Conservation (phyloP, 1,140 invertebrate species). For the Drosophila micromelanica region DNA sequence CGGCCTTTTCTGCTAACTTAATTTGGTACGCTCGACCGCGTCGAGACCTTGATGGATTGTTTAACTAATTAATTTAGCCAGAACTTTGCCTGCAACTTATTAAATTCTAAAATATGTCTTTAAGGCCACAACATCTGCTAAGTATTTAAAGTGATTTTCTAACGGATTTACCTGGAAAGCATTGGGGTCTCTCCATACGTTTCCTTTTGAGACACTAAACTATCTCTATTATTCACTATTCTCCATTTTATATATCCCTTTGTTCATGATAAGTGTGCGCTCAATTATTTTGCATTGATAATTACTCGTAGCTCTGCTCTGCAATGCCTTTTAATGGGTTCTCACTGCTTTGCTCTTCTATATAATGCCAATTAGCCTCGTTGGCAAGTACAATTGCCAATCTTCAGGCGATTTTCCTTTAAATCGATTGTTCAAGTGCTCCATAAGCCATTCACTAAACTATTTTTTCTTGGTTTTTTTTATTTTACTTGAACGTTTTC, state of each 20-base stretch:
- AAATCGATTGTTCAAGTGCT: constrained; percentile 19
- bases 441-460: not conserved
- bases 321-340: constrained; percentile 29
- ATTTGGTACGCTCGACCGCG: constrained; percentile 37
- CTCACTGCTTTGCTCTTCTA: not conserved
- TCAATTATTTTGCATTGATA: constrained; percentile 75
- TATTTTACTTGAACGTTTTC: too few relatives aligned
- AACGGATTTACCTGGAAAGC: constrained; percentile 56
- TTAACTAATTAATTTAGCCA: constrained; percentile 66
- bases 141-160: constrained; percentile 73
- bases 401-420: constrained; percentile 39
- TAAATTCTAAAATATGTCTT: constrained; percentile 60
- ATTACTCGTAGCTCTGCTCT: constrained; percentile 57
- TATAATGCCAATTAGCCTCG: constrained; percentile 53
- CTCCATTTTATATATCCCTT: constrained; percentile 28
- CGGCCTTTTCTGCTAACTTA: constrained; percentile 38
- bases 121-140: constrained; percentile 50
- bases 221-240: constrained; percentile 2
- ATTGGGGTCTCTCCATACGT: constrained; percentile 39
- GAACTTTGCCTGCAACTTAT: constrained; percentile 51
- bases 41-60: constrained; percentile 62
- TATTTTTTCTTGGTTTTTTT: not conserved
- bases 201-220: constrained; percentile 5
- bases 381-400: constrained; percentile 44
- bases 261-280: constrained; percentile 21